Evolutionary conservation across 2,888 invertebrate species (phyloP).

Genomic region (Trichopria drosophilae): DNA sequence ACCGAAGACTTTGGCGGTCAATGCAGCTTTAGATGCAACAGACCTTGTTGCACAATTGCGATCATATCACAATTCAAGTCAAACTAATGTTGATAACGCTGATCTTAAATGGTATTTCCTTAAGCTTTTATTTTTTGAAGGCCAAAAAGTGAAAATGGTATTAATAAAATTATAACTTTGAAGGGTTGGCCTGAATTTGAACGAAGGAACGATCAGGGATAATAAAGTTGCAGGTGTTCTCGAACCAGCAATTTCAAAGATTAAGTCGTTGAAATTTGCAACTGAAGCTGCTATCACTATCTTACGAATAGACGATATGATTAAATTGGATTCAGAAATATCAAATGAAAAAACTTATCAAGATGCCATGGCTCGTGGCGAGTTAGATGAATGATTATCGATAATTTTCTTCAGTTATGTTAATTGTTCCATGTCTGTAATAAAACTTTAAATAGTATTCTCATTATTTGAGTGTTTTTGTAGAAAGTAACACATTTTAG

Average conservation of each 20-base stretch:
- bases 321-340: conserved; percentile 88
- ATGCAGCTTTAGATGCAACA: conserved; percentile 95
- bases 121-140: too few species aligned
- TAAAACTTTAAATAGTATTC: too few species aligned
- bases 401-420: too few species aligned
- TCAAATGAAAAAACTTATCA: conserved; percentile 72
- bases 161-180: conserved; percentile 19
- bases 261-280: conserved; percentile 97
- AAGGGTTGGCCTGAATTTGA: conserved; percentile 88
- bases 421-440: too few species aligned
- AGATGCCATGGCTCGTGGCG: conserved; percentile 78
- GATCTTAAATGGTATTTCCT: conserved; percentile 71
- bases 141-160: not conserved
- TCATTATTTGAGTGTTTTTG: too few species aligned
- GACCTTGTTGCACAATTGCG: conserved; percentile 97
- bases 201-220: conserved; percentile 86
- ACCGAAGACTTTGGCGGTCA: conserved; percentile 96
- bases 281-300: conserved; percentile 99
- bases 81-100: conserved; percentile 78
- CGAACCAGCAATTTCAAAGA: conserved; percentile 96
- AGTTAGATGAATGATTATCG: conserved; percentile 64
- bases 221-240: conserved; percentile 94
- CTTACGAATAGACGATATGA: conserved; percentile 98
- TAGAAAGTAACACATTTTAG: too few species aligned
- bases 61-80: conserved; percentile 97